These are phyloP conservation scores for Noctilio leporinus DNA, from an alignment of 2,113 vertebrate species.

Conservation along the genomic window DNA sequence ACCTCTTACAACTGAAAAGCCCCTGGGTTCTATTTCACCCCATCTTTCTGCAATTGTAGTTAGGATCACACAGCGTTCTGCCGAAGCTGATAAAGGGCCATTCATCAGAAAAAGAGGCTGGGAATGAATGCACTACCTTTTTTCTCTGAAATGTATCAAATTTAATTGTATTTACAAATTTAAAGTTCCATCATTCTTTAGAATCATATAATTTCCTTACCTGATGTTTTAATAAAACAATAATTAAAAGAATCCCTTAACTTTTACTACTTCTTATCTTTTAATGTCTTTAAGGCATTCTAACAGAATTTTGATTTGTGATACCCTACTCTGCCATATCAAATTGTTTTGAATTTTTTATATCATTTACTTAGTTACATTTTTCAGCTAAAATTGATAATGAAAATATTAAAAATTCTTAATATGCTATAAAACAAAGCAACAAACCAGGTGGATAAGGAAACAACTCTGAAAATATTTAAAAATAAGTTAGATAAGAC, in stretches of 20 bases:
- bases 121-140: not conserved
- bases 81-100: not conserved
- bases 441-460: not conserved
- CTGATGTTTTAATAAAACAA: not conserved
- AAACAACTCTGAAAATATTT: not conserved
- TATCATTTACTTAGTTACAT: not conserved
- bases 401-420: not conserved
- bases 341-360: not conserved
- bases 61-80: not conserved
- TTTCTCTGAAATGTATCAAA: not conserved
- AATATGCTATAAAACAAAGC: not conserved
- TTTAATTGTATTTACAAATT: not conserved
- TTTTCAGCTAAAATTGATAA: not conserved
- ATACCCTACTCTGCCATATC: not conserved
- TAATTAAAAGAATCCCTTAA: not conserved
- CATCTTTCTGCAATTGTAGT: not conserved
- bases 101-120: not conserved
- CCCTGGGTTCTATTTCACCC: too few species aligned
- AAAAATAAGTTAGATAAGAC: not conserved
- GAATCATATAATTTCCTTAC: not conserved
- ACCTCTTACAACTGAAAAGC: too few species aligned
- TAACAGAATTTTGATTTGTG: not conserved
- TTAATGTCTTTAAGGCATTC: not conserved
- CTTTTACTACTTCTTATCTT: not conserved
- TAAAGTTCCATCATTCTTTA: not conserved